Conservation (phyloP, 2,888 invertebrate genomes). For the Netelia virgata region DNA sequence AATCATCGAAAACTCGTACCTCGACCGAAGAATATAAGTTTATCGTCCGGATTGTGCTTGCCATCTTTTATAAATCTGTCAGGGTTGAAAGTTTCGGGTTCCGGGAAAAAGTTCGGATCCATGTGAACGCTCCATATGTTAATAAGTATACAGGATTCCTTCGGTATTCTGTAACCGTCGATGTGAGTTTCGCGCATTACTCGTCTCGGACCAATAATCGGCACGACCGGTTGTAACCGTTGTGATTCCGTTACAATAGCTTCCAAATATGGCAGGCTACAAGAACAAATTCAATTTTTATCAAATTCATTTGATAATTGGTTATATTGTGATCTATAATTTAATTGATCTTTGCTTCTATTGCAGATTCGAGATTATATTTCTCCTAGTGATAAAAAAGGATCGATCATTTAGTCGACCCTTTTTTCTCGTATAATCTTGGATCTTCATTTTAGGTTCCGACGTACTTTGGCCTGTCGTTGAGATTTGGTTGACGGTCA, state of each 20-base stretch:
- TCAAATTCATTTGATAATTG: not conserved
- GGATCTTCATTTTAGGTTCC: not conserved
- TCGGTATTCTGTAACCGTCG: constrained; percentile 86
- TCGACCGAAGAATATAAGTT: constrained; percentile 83
- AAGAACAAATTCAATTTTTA: constrained; percentile 57
- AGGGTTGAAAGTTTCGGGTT: constrained; percentile 88
- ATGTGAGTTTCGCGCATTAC: constrained; percentile 86
- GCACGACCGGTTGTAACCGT: constrained; percentile 84
- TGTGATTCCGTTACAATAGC: constrained; percentile 85
- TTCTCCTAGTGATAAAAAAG: too few relatives aligned
- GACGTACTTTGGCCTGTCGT: constrained; percentile 85
- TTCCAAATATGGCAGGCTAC: constrained; percentile 85
- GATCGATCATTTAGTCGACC: too few relatives aligned
- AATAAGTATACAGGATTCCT: constrained; percentile 86
- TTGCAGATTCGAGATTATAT: too few relatives aligned
- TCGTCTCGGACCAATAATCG: constrained; percentile 85
- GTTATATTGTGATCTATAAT: not conserved
- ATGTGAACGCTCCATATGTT: constrained; percentile 87
- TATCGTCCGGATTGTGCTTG: constrained; percentile 76
- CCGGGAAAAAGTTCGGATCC: constrained; percentile 87
- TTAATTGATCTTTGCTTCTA: not conserved
- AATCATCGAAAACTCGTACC: constrained; percentile 78
- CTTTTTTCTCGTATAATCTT: too few relatives aligned
- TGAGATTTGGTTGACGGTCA: constrained; percentile 84
- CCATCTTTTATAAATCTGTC: constrained; percentile 87